phyloP scores from a whole-genome alignment of 2,888 invertebrate species.

The Parnassius orleans region DNA sequence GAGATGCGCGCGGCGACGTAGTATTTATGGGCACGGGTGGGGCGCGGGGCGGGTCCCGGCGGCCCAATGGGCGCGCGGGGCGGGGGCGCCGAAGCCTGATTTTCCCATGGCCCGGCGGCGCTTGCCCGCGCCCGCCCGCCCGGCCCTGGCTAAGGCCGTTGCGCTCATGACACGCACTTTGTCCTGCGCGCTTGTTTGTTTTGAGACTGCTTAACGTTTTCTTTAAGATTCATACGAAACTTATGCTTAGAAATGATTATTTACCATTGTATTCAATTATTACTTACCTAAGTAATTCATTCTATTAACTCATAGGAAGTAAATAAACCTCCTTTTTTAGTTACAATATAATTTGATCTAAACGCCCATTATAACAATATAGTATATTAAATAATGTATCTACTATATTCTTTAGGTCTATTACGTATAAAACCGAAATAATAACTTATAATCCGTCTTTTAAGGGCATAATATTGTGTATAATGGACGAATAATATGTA shows the following conservation, averaged over 20 bases:
- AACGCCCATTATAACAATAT: no score
- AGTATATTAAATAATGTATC: no score
- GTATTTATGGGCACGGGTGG: constrained; percentile 73
- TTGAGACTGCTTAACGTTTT: constrained; percentile 34
- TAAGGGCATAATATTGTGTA: no score
- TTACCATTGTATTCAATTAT: background rate
- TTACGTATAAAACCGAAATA: no score
- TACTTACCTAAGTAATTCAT: no score
- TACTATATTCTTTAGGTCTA: no score
- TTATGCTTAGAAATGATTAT: constrained; percentile 2
- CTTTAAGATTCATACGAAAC: constrained; percentile 20
- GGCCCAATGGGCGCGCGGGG: constrained; percentile 75
- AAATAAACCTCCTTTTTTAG: no score
- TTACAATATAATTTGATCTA: no score
- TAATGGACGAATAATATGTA: no score
- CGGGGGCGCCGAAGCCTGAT: constrained; percentile 65
- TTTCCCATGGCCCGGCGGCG: constrained; percentile 37
- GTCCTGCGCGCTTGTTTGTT: constrained; percentile 52
- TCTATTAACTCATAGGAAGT: no score
- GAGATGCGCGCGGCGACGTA: constrained; percentile 66
- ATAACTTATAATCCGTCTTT: no score
- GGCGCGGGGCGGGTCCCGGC: constrained; percentile 73
- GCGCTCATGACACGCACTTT: constrained; percentile 78
- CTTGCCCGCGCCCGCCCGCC: constrained; percentile 43
- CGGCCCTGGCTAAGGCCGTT: constrained; percentile 77